Conservation (phyloP, 2,888 invertebrate genomes). For the Xestoiulus laeticollis region DNA sequence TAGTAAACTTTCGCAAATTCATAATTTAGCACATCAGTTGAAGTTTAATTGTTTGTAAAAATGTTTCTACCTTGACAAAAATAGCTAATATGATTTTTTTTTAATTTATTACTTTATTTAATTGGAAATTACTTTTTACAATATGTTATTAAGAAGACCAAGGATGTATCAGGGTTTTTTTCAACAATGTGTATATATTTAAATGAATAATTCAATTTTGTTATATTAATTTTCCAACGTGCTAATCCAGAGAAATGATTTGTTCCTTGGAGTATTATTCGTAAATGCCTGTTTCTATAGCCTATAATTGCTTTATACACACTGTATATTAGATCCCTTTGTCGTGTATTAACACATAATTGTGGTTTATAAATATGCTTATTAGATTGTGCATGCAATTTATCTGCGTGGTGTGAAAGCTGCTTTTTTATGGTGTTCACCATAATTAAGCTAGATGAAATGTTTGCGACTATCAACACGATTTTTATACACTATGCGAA, state of each 20-base stretch:
- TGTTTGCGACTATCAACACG: neutral
- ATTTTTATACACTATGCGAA: neutral
- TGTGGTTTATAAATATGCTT: neutral
- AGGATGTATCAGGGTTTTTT: too few relatives aligned
- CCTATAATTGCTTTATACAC: neutral
- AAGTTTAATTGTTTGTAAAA: too few relatives aligned
- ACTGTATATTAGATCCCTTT: neutral
- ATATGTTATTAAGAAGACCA: too few relatives aligned
- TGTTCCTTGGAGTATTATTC: neutral
- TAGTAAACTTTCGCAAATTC: neutral
- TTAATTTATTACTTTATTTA: too few relatives aligned
- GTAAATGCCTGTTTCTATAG: neutral
- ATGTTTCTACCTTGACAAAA: too few relatives aligned
- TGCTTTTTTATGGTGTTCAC: neutral
- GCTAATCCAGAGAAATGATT: neutral
- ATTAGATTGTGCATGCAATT: conserved; percentile 10
- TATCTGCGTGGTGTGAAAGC: neutral
- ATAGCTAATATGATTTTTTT: too few relatives aligned
- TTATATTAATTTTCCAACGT: neutral
- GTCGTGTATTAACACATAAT: conserved; percentile 19
- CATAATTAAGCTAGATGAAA: neutral
- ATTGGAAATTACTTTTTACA: too few relatives aligned
- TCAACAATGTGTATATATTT: too few relatives aligned
- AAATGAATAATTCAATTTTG: neutral
- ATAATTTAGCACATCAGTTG: neutral